phyloP scores from a whole-genome alignment of 2,113 vertebrate species.

The Tringa solitaria region DNA sequence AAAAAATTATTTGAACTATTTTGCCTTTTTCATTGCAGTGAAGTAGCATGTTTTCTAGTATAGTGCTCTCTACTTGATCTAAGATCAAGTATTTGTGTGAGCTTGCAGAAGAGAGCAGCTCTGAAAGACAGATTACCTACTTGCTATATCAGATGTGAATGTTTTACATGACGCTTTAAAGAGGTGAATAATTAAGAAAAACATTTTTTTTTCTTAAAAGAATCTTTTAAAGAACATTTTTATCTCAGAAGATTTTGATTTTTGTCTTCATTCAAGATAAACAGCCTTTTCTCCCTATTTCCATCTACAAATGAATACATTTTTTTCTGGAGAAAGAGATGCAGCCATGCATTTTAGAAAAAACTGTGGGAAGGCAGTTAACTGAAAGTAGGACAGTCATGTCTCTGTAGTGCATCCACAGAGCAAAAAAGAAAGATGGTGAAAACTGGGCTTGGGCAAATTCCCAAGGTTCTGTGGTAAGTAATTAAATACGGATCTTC shows the following conservation, averaged over 20 bases:
- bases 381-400: neutral
- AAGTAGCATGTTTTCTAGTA: neutral
- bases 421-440: neutral
- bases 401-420: neutral
- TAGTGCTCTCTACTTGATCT: neutral
- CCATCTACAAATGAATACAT: neutral
- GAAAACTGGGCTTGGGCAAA: neutral
- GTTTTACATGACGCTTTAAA: neutral
- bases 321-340: neutral
- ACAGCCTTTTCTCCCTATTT: neutral
- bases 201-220: neutral
- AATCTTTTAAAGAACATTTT: neutral
- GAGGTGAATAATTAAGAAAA: neutral
- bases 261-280: neutral
- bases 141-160: neutral
- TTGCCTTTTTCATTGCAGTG: neutral
- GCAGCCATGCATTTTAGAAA: neutral
- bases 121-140: neutral
- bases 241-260: neutral
- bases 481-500: conserved; percentile 37
- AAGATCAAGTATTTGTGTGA: neutral
- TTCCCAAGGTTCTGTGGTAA: neutral
- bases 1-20: neutral
- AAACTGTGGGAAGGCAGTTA: neutral
- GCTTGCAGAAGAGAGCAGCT: neutral